phyloP scores from a whole-genome alignment of 2,113 vertebrate species.

The Tragulus kanchil region DNA sequence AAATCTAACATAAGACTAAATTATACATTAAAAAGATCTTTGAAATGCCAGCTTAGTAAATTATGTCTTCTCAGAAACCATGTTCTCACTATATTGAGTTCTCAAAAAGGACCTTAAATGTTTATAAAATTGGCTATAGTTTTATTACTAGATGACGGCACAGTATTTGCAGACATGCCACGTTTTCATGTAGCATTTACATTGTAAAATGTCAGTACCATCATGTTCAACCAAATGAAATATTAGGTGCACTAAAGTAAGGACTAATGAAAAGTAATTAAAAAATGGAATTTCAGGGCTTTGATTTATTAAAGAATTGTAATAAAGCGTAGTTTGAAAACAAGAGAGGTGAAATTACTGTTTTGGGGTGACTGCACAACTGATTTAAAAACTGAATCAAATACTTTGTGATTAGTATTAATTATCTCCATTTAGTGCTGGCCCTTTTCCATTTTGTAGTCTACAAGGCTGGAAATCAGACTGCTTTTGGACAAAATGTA shows the following conservation, averaged over 20 bases:
- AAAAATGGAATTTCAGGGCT: neutral
- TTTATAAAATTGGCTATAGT: conserved; percentile 1
- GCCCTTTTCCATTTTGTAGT: conserved; percentile 17
- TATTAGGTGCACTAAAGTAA: neutral
- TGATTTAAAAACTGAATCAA: conserved; percentile 62
- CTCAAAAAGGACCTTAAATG: conserved; percentile 14
- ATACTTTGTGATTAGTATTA: conserved; percentile 34
- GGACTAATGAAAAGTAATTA: conserved; percentile 47
- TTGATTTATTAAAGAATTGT: conserved; percentile 37
- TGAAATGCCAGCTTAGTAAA: conserved; percentile 43
- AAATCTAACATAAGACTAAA: conserved; percentile 49
- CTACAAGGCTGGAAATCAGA: conserved; percentile 36
- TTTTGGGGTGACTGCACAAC: conserved; percentile 43
- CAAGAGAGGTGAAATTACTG: conserved; percentile 30
- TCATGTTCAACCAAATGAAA: conserved; percentile 21
- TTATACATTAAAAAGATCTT: conserved; percentile 37
- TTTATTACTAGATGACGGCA: conserved; percentile 41
- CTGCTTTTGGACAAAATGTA: conserved; percentile 43
- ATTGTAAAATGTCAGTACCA: neutral
- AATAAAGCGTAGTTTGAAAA: conserved; percentile 44
- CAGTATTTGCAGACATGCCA: neutral
- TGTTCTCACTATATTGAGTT: conserved; percentile 45
- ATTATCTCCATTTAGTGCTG: conserved; percentile 32
- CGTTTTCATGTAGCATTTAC: conserved; percentile 22
- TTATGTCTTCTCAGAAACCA: conserved; percentile 32